These are phyloP conservation scores for Tineola bisselliella DNA, from an alignment of 2,888 invertebrate genomes.

Conservation along the genomic window DNA sequence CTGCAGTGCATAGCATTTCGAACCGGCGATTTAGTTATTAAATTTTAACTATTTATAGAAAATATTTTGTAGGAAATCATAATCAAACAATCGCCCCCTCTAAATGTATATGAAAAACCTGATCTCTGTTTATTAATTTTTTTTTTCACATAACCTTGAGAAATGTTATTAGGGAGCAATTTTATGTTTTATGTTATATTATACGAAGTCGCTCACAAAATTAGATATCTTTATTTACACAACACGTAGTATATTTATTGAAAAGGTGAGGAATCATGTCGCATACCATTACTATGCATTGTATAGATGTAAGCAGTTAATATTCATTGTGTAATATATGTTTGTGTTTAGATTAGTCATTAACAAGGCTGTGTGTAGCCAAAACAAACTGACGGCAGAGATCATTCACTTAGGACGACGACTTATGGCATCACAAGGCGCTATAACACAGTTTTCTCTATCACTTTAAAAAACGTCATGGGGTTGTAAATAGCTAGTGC, in stretches of 20 bases:
- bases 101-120: neutral
- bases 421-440: too few relatives aligned
- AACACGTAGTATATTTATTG: neutral
- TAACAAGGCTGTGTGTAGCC: slow-evolving; percentile 50
- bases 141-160: neutral
- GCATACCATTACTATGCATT: neutral
- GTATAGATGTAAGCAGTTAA: neutral
- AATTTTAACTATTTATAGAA: neutral
- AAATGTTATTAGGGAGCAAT: neutral
- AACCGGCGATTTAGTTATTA: neutral
- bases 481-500: neutral
- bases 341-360: slow-evolving; percentile 30
- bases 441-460: too few relatives aligned
- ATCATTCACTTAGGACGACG: neutral
- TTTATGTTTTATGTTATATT: neutral
- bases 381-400: slow-evolving; percentile 39
- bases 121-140: neutral
- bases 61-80: neutral
- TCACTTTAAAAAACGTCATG: neutral
- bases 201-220: neutral
- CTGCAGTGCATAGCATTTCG: neutral
- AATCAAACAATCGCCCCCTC: neutral
- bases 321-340: slow-evolving; percentile 22
- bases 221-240: neutral
- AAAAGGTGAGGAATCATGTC: neutral